Conservation (phyloP, 2,888 invertebrate genomes). For the Andrena camellia region DNA sequence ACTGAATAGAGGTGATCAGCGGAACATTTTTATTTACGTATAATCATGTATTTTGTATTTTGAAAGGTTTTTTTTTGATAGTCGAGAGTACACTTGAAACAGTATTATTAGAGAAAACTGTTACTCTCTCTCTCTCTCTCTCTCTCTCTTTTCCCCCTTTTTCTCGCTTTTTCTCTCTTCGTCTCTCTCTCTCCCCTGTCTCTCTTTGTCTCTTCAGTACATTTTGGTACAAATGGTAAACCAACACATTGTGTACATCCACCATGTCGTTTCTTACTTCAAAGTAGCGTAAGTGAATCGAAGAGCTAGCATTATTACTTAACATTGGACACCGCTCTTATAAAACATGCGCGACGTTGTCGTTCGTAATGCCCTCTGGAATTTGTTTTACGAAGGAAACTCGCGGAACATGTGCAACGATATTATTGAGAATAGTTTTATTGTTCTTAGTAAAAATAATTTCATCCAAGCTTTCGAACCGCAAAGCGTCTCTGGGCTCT, state of each 20-base stretch:
- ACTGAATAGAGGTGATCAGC: constrained; percentile 12
- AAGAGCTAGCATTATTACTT: constrained; percentile 15
- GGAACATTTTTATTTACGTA: constrained; percentile 20
- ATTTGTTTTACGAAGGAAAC: constrained; percentile 6
- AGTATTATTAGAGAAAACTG: constrained; percentile 51
- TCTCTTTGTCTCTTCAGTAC: background rate
- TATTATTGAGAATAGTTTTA: constrained; percentile 12
- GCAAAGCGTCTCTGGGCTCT: constrained; percentile 25
- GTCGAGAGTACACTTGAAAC: constrained; percentile 33
- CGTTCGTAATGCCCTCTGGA: constrained; percentile 20
- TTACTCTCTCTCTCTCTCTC: constrained; percentile 18
- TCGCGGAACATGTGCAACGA: constrained; percentile 3
- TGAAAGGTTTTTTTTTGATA: constrained; percentile 22
- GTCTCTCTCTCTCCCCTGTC: background rate
- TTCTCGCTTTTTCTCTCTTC: no score
- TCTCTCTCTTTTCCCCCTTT: background rate
- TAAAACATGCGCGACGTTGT: constrained; percentile 1
- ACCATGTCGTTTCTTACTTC: constrained; percentile 22
- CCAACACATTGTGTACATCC: constrained; percentile 49
- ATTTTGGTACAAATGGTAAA: constrained; percentile 15
- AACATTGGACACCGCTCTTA: constrained; percentile 17
- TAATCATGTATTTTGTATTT: constrained; percentile 16
- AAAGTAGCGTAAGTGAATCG: constrained; percentile 14
- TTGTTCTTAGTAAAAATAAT: constrained; percentile 18
- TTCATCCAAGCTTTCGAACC: constrained; percentile 7